Evolutionary conservation across 2,797 vertebrate genomes (phyloP), one percentile per base, ranked within the genome.

Genomic region (Dermochelys coriacea): DNA sequence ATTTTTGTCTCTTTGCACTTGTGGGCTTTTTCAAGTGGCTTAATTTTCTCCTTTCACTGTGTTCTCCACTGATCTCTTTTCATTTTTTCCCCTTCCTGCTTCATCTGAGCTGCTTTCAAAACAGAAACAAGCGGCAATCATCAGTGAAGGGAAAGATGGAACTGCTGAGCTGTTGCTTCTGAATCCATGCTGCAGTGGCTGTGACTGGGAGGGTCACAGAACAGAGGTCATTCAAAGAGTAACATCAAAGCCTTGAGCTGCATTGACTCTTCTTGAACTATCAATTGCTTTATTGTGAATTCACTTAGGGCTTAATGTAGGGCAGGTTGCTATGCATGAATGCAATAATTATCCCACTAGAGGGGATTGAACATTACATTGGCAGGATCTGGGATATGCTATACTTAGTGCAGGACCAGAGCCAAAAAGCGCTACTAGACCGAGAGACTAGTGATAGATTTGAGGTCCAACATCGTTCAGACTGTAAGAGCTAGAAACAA

Each of bases 171-270:
- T 82, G 57, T 86, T 37, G 34, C 84, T 41, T 95, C 29, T 87
- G 81, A 83, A 61, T 77, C 77, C 92, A 45, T 92, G 54, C 90
- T 71, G 31, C 88, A 85, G 80, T 31, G 88, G 87, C 51, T 87
- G 86, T 88, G 31, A n/a, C 52, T 92, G 64, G 71, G 90, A 95
- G 92, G 87, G 93, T 93, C 93, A 95, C 82, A 92, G 80, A 94
- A 94, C 57, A 91, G 91, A 84, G 85, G 91, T 75, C 47, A 82
- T 52, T 31, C 84, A 75, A 88, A 80, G 23, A 96, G 84, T 82
- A 94, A 91, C 3, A 25, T 57, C 23, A 8, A 94, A 82, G 27
- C 90, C 91, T 82, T 16, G 8, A 74, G 37, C 78, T 82, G 27
- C 89, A 37, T 47, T 87, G 86, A 41, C 93, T 89, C 88, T 29